A percentile compares a stretch with the other conserved stretches of the same genome.
phyloP scores from a whole-genome alignment of 2,797 vertebrate genomes.

The Masticophis lateralis region DNA sequence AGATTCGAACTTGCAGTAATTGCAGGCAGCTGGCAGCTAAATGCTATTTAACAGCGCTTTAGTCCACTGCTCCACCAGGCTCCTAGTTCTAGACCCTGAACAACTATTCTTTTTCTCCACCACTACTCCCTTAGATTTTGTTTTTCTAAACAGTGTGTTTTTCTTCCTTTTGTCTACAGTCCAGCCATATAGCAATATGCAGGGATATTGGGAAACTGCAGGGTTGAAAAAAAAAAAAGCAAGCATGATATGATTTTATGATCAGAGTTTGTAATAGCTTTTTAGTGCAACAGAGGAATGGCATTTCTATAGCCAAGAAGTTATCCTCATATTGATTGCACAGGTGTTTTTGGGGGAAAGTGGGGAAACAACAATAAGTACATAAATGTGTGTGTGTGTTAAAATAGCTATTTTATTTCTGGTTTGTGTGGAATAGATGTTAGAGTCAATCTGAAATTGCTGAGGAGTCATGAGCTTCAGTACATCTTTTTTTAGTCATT shows the following conservation, averaged over 20 bases:
- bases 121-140: background rate
- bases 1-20: too few species aligned
- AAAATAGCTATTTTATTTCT: background rate
- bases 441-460: background rate
- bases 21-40: too few species aligned
- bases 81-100: background rate
- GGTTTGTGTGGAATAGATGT: background rate
- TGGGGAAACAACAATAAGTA: background rate
- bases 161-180: background rate
- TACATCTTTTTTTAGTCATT: background rate
- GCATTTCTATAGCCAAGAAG: background rate
- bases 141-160: background rate
- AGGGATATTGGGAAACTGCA: background rate
- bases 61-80: too few species aligned
- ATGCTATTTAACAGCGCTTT: too few species aligned
- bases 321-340: background rate
- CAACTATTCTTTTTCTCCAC: background rate
- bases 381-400: background rate
- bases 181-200: background rate
- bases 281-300: background rate
- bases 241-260: background rate
- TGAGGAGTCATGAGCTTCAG: background rate
- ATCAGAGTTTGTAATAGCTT: background rate
- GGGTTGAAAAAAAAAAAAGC: background rate
- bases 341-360: background rate